Base-by-base conservation (phyloP, 2,113 vertebrate species). In the Xyliphius kryptos region DNA sequence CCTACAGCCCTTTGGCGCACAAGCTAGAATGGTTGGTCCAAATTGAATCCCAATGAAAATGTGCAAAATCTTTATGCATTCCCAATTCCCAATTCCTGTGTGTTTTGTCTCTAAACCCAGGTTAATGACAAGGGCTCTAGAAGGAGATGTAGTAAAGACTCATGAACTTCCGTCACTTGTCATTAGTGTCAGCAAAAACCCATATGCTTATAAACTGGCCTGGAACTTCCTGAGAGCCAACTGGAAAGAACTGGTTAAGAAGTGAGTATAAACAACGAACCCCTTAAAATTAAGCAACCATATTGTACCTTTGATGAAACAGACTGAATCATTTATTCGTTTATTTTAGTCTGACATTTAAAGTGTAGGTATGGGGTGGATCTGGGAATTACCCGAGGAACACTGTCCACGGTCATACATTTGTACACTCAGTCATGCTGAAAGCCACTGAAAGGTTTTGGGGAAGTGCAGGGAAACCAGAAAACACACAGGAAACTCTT, bases 211-310 rank as follows among this genome's bases (percentile, higher is more conserved):
- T 76, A 78, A 79, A 38, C 68, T 92, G 32, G 89, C 87, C 53
- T 95, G 94, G 92, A 77, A 79, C 8, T 95, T 94, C 67, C 56
- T 92, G 20, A 86, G 77, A 56, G 73, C 86, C 69, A 89, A 93
- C 12, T 95, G 92, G 93, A 70, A 83, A 47, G 80, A 78, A 11
- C 26, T 95, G 40, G 74, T 92, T 50, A 81, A 91, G 74, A 95
- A 94, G 92, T 96, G 76, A 84, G 90, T 84, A n/a, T n/a, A n/a
- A n/a, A n/a, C n/a, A 44, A 26, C 5, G 13, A 40, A 36, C 3
- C 11, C 2, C n/a, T 20, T 40, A 19, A 50, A 13, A 17, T 38
- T n/a, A n/a, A n/a, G n/a, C n/a, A n/a, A n/a, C n/a, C n/a, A n/a
- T 12, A 40, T 38, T 7, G 32, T 17, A 10, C 17, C 2, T 38